Conservation (phyloP, 2,113 vertebrate species). For the Aleadryas rufinucha region DNA sequence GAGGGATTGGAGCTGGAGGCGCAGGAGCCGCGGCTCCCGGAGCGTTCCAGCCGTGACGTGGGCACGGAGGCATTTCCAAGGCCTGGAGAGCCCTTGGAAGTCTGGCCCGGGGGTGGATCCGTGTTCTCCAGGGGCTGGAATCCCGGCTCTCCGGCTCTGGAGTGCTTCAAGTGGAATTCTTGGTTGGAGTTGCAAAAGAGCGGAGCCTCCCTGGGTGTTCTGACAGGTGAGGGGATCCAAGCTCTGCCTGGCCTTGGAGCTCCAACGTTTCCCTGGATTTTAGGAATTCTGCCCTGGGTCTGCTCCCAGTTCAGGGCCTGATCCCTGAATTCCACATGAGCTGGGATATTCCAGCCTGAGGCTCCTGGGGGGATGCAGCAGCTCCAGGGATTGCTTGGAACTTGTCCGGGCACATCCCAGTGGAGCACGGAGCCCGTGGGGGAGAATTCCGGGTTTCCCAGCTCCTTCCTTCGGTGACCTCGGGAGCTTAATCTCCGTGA, state of each 20-base stretch:
- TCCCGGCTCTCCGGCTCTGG: neutral
- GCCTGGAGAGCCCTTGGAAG: neutral
- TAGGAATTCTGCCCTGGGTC: neutral
- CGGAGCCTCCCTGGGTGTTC: neutral
- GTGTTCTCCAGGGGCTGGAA: neutral
- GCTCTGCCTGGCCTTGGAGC: neutral
- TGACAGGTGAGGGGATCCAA: neutral
- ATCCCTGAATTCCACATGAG: neutral
- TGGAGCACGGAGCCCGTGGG: fast-evolving
- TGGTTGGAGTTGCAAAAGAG: neutral
- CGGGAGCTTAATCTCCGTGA: neutral
- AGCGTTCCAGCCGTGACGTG: neutral
- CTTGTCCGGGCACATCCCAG: neutral
- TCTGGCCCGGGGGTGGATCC: neutral
- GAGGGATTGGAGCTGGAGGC: neutral
- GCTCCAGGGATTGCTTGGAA: neutral
- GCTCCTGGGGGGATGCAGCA: neutral
- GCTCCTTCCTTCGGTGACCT: neutral
- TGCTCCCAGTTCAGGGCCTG: fast-evolving
- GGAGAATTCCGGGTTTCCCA: neutral
- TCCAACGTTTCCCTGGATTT: neutral
- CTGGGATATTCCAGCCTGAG: fast-evolving
- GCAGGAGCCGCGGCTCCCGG: neutral
- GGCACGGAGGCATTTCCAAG: neutral
- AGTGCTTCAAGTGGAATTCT: neutral